These are phyloP conservation scores for Disparrhopalites patrizii DNA, from an alignment of 2,888 invertebrate species.

Conservation along the genomic window DNA sequence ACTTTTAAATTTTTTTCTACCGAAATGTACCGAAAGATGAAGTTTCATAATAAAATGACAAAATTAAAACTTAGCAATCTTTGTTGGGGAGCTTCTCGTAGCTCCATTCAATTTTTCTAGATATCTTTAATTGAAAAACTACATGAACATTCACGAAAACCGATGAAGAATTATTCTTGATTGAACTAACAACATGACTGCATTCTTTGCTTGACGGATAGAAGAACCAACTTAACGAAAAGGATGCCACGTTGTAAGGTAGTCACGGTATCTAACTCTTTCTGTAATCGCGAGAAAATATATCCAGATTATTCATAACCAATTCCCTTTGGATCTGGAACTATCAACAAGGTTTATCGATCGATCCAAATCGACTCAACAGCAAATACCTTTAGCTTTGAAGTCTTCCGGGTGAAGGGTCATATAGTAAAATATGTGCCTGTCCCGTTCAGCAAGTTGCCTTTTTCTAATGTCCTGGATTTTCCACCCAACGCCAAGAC, in stretches of 20 bases:
- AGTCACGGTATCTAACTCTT: constrained; percentile 59
- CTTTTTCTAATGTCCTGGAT: constrained; percentile 56
- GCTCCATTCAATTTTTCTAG: too few relatives aligned
- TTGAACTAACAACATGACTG: too few relatives aligned
- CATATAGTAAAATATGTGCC: constrained; percentile 66
- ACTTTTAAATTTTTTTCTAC: constrained; percentile 6
- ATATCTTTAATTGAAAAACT: too few relatives aligned
- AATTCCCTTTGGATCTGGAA: too few relatives aligned
- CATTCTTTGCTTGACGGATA: too few relatives aligned
- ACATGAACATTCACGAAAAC: too few relatives aligned
- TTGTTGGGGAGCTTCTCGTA: too few relatives aligned
- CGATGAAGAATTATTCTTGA: too few relatives aligned
- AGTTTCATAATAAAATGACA: neutral
- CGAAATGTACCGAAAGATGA: neutral
- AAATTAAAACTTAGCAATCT: too few relatives aligned
- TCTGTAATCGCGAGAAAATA: constrained; percentile 40
- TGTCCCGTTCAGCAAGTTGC: constrained; percentile 67
- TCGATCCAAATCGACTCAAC: neutral
- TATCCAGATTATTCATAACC: too few relatives aligned
- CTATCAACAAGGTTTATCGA: too few relatives aligned
- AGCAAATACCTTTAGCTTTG: constrained; percentile 58
- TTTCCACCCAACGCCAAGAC: constrained; percentile 52
- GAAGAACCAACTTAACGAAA: constrained; percentile 56
- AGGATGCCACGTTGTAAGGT: constrained; percentile 64
- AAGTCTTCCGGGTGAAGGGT: constrained; percentile 74